A percentile compares a stretch with the other conserved stretches of the same genome.
Conservation (phyloP, 2,113 vertebrate genomes). For the Pachycephala philippinensis region DNA sequence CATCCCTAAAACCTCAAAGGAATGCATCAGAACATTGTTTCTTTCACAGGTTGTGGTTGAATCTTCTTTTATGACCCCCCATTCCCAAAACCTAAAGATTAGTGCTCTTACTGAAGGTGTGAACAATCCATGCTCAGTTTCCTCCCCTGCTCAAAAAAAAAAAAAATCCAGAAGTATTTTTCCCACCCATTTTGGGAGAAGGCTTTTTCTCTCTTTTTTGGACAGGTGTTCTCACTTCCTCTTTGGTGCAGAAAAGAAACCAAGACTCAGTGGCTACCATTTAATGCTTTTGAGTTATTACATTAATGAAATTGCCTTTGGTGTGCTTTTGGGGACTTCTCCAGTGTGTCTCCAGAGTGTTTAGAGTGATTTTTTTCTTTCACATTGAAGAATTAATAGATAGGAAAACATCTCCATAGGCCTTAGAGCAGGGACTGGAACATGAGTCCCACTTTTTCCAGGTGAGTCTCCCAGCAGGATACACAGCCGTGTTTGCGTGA, state of each 20-base stretch:
- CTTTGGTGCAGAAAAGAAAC: not conserved
- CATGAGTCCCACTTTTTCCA: not conserved
- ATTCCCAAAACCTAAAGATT: not conserved
- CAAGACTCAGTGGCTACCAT: not conserved
- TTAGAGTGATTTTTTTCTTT: not conserved
- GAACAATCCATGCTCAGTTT: not conserved
- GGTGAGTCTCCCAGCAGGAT: not conserved
- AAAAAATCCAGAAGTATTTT: not conserved
- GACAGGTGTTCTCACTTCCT: not conserved
- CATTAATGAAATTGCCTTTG: not conserved
- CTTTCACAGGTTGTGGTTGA: not conserved
- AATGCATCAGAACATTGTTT: not conserved
- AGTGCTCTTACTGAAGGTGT: not conserved
- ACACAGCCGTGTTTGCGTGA: rapidly evolving
- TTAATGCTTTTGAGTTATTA: not conserved
- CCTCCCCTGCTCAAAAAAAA: not conserved
- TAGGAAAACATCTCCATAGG: not conserved
- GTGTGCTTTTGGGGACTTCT: not conserved
- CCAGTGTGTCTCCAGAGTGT: not conserved
- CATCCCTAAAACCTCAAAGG: not conserved
- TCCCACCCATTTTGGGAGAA: not conserved
- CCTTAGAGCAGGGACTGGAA: not conserved
- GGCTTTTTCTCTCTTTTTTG: not conserved
- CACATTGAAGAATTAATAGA: not conserved
- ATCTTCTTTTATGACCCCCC: not conserved